Conservation (phyloP, 1,140 invertebrate genomes). For the Diuraphis noxia region DNA sequence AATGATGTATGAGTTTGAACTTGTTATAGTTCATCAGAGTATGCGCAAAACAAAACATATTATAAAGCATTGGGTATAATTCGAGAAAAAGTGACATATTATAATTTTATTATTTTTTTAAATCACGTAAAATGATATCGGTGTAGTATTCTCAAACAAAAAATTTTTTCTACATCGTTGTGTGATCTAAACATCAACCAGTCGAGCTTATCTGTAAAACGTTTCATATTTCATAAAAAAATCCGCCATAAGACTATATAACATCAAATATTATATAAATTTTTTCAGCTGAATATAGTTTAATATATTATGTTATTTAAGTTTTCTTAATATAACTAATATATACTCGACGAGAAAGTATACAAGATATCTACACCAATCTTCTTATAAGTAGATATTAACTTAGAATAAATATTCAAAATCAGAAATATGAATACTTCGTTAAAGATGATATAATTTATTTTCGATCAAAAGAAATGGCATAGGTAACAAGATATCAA, state of each 20-base stretch:
- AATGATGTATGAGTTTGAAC: conserved; percentile 15
- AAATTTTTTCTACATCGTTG: not conserved
- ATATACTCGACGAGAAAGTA: not conserved
- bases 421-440: not conserved
- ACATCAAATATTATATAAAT: too few species aligned
- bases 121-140: not conserved
- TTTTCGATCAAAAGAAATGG: not conserved
- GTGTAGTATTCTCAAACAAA: not conserved
- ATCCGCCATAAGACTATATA: too few species aligned
- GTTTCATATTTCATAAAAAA: too few species aligned
- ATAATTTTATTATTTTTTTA: not conserved
- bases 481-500: not conserved
- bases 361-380: not conserved
- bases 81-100: not conserved
- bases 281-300: too few species aligned
- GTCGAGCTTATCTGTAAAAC: not conserved
- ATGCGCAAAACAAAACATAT: not conserved
- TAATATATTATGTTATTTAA: too few species aligned
- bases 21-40: not conserved
- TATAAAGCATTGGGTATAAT: not conserved
- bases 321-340: too few species aligned
- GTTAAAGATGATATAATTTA: not conserved
- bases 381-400: too few species aligned
- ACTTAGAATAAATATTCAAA: not conserved
- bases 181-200: not conserved